A percentile compares a stretch with the other conserved stretches of the same genome.
Evolutionary conservation across 1,140 invertebrate species (phyloP).

Genomic region (Trichoplusia ni): DNA sequence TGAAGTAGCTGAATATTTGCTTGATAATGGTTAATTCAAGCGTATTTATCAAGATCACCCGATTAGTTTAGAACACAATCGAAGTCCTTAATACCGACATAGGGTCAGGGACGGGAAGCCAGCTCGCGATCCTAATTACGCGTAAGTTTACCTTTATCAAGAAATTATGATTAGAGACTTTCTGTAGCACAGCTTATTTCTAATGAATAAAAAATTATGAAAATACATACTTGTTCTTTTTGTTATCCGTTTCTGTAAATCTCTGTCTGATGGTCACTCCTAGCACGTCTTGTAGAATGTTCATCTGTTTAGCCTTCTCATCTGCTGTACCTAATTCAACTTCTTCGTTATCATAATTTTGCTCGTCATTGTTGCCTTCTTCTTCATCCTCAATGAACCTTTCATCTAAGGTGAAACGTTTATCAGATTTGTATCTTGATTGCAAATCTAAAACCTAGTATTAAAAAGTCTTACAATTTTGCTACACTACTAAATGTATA

Average conservation of each 20-base stretch:
- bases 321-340: conserved; percentile 69
- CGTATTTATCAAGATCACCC: too few relatives aligned
- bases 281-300: conserved; percentile 83
- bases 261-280: conserved; percentile 72
- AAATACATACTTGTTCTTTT: conserved; percentile 66
- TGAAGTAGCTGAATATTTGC: too few relatives aligned
- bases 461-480: conserved; percentile 22
- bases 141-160: too few relatives aligned
- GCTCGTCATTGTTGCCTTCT: conserved; percentile 41
- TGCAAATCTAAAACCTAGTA: conserved; percentile 81
- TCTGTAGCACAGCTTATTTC: background rate
- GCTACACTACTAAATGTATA: conserved; percentile 13
- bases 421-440: conserved; percentile 83
- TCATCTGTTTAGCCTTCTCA: conserved; percentile 82
- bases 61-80: too few relatives aligned
- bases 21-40: too few relatives aligned
- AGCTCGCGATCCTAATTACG: too few relatives aligned
- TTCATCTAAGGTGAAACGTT: conserved; percentile 83
- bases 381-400: conserved; percentile 80
- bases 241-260: conserved; percentile 48
- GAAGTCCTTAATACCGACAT: too few relatives aligned
- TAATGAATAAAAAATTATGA: background rate
- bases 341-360: conserved; percentile 36
- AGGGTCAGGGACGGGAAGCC: too few relatives aligned
- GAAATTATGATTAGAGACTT: background rate